Percentiles rank a stretch among this genome's conserved stretches.
These are phyloP conservation scores for Eunapius fragilis DNA, from an alignment of 37 sponge, comb jelly and placozoan genomes.

Conservation along the genomic window DNA sequence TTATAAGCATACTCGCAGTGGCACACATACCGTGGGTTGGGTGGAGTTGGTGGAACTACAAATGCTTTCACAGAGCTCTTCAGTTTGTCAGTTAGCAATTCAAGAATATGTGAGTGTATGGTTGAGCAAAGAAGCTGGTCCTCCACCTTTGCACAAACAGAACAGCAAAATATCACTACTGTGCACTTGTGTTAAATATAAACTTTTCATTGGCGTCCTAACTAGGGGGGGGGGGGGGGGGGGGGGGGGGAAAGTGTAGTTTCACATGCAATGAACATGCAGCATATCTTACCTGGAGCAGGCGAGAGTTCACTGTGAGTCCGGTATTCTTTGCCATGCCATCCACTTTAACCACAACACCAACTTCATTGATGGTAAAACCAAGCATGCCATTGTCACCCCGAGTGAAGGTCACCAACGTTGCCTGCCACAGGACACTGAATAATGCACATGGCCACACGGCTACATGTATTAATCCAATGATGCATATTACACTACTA, in stretches of 20 bases:
- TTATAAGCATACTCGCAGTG: background rate
- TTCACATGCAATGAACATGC: too few species aligned
- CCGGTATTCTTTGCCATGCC: conserved; percentile 57
- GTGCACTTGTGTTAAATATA: too few species aligned
- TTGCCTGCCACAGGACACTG: conserved; percentile 20
- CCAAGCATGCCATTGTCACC: conserved; percentile 40
- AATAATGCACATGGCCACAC: background rate
- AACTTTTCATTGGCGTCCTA: too few species aligned
- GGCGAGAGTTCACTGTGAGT: conserved; percentile 32
- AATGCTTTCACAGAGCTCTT: conserved; percentile 32
- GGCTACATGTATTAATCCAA: too few species aligned
- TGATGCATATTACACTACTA: too few species aligned
- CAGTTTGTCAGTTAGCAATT: conserved; percentile 33
- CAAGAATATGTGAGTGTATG: conserved; percentile 36
- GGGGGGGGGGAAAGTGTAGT: too few species aligned
- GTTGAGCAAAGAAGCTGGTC: conserved; percentile 49
- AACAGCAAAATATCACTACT: background rate
- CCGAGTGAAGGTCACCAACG: conserved; percentile 54
- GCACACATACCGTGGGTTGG: conserved; percentile 3
- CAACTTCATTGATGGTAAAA: conserved; percentile 54
- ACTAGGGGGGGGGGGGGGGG: too few species aligned
- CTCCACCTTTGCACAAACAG: conserved; percentile 35
- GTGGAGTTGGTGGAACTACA: conserved; percentile 57
- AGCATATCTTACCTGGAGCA: conserved; percentile 29
- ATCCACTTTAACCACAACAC: conserved; percentile 57